phyloP scores from a whole-genome alignment of 2,797 vertebrate species.

The Tapirus indicus region DNA sequence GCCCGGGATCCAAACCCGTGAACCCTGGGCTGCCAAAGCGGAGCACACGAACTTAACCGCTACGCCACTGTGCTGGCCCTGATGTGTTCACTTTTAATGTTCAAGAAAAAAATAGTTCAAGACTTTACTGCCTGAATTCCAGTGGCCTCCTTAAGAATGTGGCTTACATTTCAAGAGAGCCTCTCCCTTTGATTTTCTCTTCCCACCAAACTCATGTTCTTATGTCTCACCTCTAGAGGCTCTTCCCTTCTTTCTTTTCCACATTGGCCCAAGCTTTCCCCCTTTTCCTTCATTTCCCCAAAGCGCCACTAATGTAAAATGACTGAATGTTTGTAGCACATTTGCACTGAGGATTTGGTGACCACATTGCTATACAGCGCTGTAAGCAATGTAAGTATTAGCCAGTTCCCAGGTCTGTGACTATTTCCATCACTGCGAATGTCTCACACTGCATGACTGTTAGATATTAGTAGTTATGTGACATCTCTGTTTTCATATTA shows the following conservation, averaged over 20 bases:
- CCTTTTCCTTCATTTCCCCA: not conserved
- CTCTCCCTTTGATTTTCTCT: slow-evolving; percentile 14
- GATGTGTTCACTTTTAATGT: slow-evolving; percentile 20
- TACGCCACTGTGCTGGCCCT: too few relatives aligned
- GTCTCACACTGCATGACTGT: not conserved
- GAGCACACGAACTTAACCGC: too few relatives aligned
- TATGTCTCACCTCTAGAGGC: not conserved
- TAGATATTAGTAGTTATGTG: slow-evolving; percentile 27
- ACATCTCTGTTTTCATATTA: not conserved
- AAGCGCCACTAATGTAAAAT: not conserved
- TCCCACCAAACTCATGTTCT: not conserved
- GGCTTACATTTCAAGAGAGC: not conserved
- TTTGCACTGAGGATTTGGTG: not conserved
- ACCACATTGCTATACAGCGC: not conserved
- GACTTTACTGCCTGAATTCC: not conserved
- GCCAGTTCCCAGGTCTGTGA: not conserved
- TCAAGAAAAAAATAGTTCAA: slow-evolving; percentile 47
- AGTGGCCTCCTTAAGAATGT: not conserved
- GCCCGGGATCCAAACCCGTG: too few relatives aligned
- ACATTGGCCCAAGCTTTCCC: not conserved
- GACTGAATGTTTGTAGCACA: not conserved
- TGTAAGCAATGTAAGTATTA: not conserved
- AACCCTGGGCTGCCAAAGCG: too few relatives aligned
- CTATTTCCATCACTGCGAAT: not conserved
- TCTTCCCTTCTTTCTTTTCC: not conserved